These are phyloP conservation scores for Oryctes rhinoceros DNA, from an alignment of 1,140 invertebrate species.

Conservation along the genomic window DNA sequence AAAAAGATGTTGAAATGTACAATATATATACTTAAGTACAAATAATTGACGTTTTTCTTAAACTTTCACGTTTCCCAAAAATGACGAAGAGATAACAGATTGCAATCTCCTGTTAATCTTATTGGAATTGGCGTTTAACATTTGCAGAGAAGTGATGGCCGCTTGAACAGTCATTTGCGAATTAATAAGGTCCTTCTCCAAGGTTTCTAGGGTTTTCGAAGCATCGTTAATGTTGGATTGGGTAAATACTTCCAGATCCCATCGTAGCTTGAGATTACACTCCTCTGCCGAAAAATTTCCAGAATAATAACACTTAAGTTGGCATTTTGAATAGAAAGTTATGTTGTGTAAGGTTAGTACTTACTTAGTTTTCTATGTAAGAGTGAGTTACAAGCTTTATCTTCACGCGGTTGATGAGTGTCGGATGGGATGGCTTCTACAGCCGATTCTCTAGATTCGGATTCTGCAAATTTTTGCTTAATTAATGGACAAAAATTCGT, in stretches of 20 bases:
- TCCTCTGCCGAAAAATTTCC: conserved; percentile 51
- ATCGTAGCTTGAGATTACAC: conserved; percentile 51
- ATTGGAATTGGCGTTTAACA: conserved; percentile 53
- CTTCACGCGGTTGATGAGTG: conserved; percentile 11
- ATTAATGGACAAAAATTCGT: too few relatives aligned
- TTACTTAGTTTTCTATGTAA: conserved; percentile 57
- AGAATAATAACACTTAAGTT: conserved; percentile 37
- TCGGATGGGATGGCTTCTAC: neutral
- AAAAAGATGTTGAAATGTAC: neutral
- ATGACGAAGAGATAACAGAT: conserved; percentile 52
- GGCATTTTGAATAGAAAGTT: conserved; percentile 14
- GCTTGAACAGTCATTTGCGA: conserved; percentile 58
- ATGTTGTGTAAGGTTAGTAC: conserved; percentile 41
- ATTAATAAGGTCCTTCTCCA: conserved; percentile 56
- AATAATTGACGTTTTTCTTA: neutral
- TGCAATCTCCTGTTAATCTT: conserved; percentile 56
- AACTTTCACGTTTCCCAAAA: conserved; percentile 52
- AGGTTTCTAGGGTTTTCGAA: conserved; percentile 50
- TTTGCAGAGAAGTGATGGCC: conserved; percentile 54
- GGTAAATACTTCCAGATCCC: conserved; percentile 51
- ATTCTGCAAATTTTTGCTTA: neutral
- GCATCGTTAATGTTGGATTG: conserved; percentile 50
- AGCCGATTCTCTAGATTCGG: conserved; percentile 3
- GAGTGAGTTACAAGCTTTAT: conserved; percentile 50
- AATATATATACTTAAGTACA: conserved; percentile 25